phyloP scores from a whole-genome alignment of 2,797 vertebrate species.

The Brotula barbata region DNA sequence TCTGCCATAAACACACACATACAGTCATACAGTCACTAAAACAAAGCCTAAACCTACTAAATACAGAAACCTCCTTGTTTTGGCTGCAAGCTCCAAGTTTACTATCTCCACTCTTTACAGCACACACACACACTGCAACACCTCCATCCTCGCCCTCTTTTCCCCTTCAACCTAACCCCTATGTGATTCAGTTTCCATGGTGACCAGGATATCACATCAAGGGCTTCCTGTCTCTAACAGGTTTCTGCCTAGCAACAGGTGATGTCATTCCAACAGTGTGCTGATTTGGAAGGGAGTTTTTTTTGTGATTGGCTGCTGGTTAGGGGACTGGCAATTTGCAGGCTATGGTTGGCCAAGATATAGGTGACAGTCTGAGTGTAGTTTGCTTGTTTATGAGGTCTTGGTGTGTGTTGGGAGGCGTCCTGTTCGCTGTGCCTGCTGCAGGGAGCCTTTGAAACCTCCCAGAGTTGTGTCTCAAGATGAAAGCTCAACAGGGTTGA shows the following conservation, averaged over 20 bases:
- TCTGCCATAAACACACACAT: background rate
- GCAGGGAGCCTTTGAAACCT: constrained; percentile 45
- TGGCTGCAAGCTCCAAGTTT: constrained; percentile 1
- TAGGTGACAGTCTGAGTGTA: constrained; percentile 44
- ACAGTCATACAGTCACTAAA: background rate
- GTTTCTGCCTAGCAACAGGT: constrained; percentile 81
- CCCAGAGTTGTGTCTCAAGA: constrained; percentile 42
- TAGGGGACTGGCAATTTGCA: constrained; percentile 13
- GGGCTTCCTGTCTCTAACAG: constrained; percentile 74
- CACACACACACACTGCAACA: constrained; percentile 18
- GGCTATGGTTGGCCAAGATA: constrained; percentile 58
- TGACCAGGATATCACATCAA: constrained; percentile 72
- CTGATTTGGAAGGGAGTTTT: constrained; percentile 55
- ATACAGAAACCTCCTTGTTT: no score
- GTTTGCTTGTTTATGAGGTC: constrained; percentile 6
- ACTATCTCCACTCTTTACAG: background rate
- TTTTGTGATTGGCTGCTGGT: constrained; percentile 35
- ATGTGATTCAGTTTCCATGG: constrained; percentile 79
- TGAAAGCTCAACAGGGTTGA: constrained; percentile 61
- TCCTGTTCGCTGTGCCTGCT: constrained; percentile 42
- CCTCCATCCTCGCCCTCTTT: constrained; percentile 33
- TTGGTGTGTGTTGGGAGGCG: constrained; percentile 16
- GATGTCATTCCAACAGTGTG: constrained; percentile 72
- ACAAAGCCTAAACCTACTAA: background rate
- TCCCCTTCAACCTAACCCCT: constrained; percentile 47